Evolutionary conservation across 2,888 invertebrate genomes (phyloP), one percentile per base, ranked within the genome.

Genomic region (Oegoconia quadripuncta): DNA sequence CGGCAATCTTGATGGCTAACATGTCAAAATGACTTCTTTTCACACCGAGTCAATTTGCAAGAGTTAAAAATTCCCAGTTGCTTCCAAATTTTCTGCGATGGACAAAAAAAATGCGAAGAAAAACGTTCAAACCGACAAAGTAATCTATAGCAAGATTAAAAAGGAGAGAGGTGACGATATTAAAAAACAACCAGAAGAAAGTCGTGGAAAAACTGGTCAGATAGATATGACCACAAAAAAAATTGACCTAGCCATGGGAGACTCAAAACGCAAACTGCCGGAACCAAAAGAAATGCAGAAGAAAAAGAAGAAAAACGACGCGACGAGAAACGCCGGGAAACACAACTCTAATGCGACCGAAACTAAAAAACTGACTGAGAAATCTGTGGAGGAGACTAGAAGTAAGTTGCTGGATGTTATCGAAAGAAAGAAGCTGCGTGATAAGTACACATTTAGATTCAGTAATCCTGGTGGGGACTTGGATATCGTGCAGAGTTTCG

Each of bases 401-500:
- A 23, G 9, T 23, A 8, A 8, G 3, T 6, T 23, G 9, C 9
- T 33, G 26, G 34, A 27, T 27, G 13, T 13, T 28, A 29, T 17
- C 13, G 33, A 22, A 15, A 34, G 32, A 35, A 17, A 37, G 30
- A 38, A 11, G 30, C 22, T 18, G 15, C 8, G 33, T 9, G 12
- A 29, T 3, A 37, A 22, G 16, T 37, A 37, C 14, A 31, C 37
- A 8, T 37, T 37, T n/a, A 16, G 31, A 3, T 3, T 23, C 23
- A 23, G 9, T 8, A 6, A n/a, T n/a, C n/a, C n/a, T n/a, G n/a
- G n/a, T n/a, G n/a, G n/a, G n/a, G n/a, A n/a, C n/a, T n/a, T n/a
- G n/a, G n/a, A n/a, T n/a, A n/a, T n/a, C n/a, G n/a, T n/a, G n/a
- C n/a, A n/a, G n/a, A n/a, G n/a, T n/a, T n/a, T n/a, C n/a, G n/a